Evolutionary conservation across 2,797 vertebrate genomes (phyloP), one percentile per base, ranked within the genome.

Genomic region (Fistularia commersonii): DNA sequence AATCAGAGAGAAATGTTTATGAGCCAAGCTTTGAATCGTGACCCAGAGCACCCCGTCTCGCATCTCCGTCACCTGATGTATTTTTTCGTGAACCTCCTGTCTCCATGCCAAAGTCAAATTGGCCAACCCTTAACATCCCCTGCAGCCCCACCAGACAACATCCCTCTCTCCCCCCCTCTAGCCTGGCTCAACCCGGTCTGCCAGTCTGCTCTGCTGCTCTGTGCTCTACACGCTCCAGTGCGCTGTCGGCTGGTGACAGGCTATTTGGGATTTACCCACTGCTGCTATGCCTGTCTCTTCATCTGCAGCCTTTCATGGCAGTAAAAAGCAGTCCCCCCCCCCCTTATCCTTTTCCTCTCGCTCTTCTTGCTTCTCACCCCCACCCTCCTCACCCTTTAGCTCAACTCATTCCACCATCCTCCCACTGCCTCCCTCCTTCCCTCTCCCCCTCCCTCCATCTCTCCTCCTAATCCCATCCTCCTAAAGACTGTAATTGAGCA

Each of bases 401-500:
- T 79, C 71, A 68, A 63, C 76, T 76, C 76, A 69, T 77, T 77
- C 68, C 78, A 45, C 69, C 82, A 75, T 76, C 79, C 57, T 72
- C 73, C 56, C 58, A 34, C 72, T 59, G 40, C 40, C 57, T 54
- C 54, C 43, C 37, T 54, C 39, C 6, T 8, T 35, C 34, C 34
- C 34, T 35, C 48, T 47, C 46, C 49, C 36, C 32, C 41, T 57
- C 42, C 39, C 59, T 35, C 81, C 66, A 81, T 79, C 80, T 71
- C 75, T 64, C 56, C 79, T 74, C 74, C 77, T 89, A 89, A 89
- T 90, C 87, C 87, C 62, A 71, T 88, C 83, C 85, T 86, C 76
- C 88, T 81, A 84, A 88, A 87, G 84, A 81, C 86, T 85, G 79
- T 90, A 91, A 90, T 88, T 89, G 87, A 90, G 82, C 80, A 83